Conservation (phyloP, 1,140 invertebrate species). For the Phocides pigmalion region DNA sequence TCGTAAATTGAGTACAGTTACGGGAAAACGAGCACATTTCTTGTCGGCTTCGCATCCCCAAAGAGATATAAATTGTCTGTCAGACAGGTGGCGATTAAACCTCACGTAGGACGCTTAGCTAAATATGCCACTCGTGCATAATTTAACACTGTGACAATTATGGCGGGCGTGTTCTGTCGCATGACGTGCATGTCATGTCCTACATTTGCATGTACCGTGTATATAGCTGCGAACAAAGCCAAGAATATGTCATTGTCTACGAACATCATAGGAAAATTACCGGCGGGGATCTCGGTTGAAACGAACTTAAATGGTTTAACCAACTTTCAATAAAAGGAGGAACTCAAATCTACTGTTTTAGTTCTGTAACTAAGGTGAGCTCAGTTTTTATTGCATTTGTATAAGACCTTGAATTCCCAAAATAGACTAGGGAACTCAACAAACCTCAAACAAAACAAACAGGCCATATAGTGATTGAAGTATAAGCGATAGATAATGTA, state of each 20-base stretch:
- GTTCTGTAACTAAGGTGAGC: no score
- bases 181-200: constrained; percentile 20
- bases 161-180: constrained; percentile 22
- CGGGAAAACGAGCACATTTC: constrained; percentile 3
- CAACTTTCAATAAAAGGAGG: no score
- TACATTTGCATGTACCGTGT: constrained; percentile 21
- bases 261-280: no score
- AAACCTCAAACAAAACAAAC: no score
- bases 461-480: no score
- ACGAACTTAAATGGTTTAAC: no score
- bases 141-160: constrained; percentile 35
- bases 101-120: constrained; percentile 33
- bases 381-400: no score
- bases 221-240: not conserved
- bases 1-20: not conserved
- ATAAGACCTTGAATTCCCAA: no score
- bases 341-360: no score
- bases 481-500: no score
- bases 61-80: constrained; percentile 32
- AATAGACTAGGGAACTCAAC: no score
- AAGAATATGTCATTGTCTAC: not conserved
- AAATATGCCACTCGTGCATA: constrained; percentile 34
- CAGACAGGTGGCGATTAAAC: constrained; percentile 28
- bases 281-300: no score
- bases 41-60: not conserved